A percentile compares a stretch with the other conserved stretches of the same genome.
These are phyloP conservation scores for Apodemus sylvaticus DNA, from an alignment of 2,113 vertebrate species.

Conservation along the genomic window DNA sequence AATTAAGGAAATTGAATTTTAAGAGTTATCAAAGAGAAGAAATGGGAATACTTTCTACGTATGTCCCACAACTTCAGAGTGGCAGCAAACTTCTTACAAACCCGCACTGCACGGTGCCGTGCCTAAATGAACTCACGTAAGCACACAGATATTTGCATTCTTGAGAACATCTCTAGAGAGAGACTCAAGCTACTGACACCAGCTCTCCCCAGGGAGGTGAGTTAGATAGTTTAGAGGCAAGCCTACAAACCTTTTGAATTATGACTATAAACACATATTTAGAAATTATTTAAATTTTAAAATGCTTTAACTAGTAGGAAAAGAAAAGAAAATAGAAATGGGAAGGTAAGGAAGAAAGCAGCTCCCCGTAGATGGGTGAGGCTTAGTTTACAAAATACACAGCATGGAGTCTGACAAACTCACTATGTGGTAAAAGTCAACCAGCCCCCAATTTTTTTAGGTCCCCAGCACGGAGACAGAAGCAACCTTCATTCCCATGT, in stretches of 20 bases:
- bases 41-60: neutral
- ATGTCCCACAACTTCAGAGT: neutral
- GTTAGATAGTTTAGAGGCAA: neutral
- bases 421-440: neutral
- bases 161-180: neutral
- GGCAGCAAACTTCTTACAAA: neutral
- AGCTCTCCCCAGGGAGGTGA: neutral
- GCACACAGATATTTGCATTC: neutral
- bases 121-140: too few species aligned
- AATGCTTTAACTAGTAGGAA: neutral
- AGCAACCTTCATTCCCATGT: neutral
- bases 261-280: neutral
- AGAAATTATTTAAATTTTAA: slow-evolving; percentile 4
- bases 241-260: neutral
- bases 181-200: neutral
- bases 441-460: neutral
- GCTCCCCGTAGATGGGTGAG: neutral
- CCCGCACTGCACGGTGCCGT: neutral
- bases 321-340: neutral
- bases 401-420: neutral
- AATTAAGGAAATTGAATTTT: neutral
- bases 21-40: neutral
- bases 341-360: neutral
- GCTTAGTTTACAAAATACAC: neutral
- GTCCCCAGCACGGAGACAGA: neutral